These are phyloP conservation scores for Arothron firmamentum DNA, from an alignment of 2,113 vertebrate genomes.

Conservation along the genomic window DNA sequence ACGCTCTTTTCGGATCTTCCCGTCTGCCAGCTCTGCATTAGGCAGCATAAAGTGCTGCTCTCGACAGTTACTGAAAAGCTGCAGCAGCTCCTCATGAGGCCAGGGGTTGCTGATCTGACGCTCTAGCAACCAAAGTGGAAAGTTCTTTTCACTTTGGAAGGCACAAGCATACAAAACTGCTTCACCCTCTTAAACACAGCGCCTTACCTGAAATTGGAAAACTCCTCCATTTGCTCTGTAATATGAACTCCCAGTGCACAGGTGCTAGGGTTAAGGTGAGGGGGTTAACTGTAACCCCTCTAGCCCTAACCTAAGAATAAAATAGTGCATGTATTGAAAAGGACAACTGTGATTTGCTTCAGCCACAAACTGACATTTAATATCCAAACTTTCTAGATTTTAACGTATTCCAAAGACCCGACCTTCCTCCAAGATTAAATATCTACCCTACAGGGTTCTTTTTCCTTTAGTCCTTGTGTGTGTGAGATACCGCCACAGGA, in stretches of 20 bases:
- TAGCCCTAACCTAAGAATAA: too few relatives aligned
- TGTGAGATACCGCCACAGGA: constrained; percentile 30
- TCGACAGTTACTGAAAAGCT: constrained; percentile 62
- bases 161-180: not conserved
- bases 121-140: not conserved
- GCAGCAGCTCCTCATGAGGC: constrained; percentile 46
- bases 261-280: too few relatives aligned
- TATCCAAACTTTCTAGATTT: not conserved
- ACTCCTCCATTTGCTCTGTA: too few relatives aligned
- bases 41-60: constrained; percentile 42
- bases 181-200: not conserved
- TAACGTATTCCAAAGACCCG: too few relatives aligned
- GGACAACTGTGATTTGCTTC: constrained; percentile 32
- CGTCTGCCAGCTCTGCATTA: constrained; percentile 60
- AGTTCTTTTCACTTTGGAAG: too few relatives aligned
- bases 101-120: constrained; percentile 49
- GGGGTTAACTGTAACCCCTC: too few relatives aligned
- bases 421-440: too few relatives aligned
- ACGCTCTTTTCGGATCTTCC: constrained; percentile 43
- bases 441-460: not conserved
- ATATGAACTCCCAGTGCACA: too few relatives aligned
- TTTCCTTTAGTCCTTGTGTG: constrained; percentile 17
- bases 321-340: constrained; percentile 5
- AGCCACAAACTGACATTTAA: constrained; percentile 23
- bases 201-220: constrained; percentile 37